phyloP scores from a whole-genome alignment of 2,888 invertebrate species.

The Andrena chrysosceles region DNA sequence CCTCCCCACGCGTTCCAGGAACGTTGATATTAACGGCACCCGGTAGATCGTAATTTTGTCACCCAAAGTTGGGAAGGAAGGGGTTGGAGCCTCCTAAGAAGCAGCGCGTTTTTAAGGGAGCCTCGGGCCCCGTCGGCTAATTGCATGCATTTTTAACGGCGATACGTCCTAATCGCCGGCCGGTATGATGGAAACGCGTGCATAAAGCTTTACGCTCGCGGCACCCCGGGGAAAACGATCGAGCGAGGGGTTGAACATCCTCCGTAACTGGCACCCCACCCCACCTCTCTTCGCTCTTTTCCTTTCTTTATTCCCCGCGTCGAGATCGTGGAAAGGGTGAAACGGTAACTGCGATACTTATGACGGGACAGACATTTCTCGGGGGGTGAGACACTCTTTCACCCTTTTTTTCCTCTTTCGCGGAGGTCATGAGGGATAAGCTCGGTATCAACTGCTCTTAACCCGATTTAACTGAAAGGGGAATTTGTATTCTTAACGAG shows the following conservation, averaged over 20 bases:
- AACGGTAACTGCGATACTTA: conserved; percentile 40
- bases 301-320: conserved; percentile 25
- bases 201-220: conserved; percentile 72
- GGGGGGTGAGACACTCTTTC: not conserved
- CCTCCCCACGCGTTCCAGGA: conserved; percentile 46
- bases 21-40: conserved; percentile 82
- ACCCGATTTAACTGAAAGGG: conserved; percentile 24
- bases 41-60: conserved; percentile 84
- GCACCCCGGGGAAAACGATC: conserved; percentile 67
- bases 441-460: conserved; percentile 45
- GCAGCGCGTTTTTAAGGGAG: conserved; percentile 56
- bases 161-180: conserved; percentile 81
- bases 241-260: conserved; percentile 33
- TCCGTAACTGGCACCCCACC: conserved; percentile 8
- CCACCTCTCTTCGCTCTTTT: not conserved
- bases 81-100: conserved; percentile 69
- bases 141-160: conserved; percentile 83
- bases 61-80: conserved; percentile 70
- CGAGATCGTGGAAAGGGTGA: conserved; percentile 39
- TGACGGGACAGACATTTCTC: not conserved
- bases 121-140: conserved; percentile 72
- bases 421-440: conserved; percentile 8
- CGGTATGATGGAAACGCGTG: conserved; percentile 59
- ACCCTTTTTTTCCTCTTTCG: not conserved
- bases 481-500: conserved; percentile 28